A percentile compares a stretch with the other conserved stretches of the same genome.
phyloP scores from a whole-genome alignment of 2,888 invertebrate genomes.

The Coenonympha glycerion region DNA sequence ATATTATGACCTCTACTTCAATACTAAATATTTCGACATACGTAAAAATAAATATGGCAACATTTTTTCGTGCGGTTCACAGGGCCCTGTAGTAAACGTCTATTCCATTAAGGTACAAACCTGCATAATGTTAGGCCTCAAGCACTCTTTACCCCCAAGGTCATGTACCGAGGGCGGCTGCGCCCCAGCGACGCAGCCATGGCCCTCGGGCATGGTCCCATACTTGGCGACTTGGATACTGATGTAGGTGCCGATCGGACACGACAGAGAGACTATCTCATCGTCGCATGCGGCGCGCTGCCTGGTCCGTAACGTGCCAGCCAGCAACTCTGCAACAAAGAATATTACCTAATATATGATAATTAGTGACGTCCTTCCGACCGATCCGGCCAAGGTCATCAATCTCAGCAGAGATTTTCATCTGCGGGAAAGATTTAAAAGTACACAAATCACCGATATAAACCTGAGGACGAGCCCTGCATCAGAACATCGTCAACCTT shows the following conservation, averaged over 20 bases:
- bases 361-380: no score
- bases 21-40: no score
- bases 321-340: constrained; percentile 82
- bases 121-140: constrained; percentile 83
- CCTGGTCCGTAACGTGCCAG: constrained; percentile 91
- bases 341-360: no score
- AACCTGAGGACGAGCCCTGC: no score
- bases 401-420: neutral
- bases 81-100: no score
- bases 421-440: no score
- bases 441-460: no score
- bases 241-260: constrained; percentile 94
- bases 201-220: constrained; percentile 75
- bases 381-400: neutral
- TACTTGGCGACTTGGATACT: constrained; percentile 91
- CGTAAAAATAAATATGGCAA: no score
- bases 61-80: no score
- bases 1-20: no score
- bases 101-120: no score
- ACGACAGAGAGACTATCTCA: constrained; percentile 86
- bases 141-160: constrained; percentile 69
- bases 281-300: constrained; percentile 93
- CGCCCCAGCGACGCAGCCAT: constrained; percentile 45
- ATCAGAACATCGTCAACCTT: no score
- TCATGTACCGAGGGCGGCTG: constrained; percentile 30